Conservation (phyloP, 1,140 invertebrate species). For the Aphelenchoides besseyi region DNA sequence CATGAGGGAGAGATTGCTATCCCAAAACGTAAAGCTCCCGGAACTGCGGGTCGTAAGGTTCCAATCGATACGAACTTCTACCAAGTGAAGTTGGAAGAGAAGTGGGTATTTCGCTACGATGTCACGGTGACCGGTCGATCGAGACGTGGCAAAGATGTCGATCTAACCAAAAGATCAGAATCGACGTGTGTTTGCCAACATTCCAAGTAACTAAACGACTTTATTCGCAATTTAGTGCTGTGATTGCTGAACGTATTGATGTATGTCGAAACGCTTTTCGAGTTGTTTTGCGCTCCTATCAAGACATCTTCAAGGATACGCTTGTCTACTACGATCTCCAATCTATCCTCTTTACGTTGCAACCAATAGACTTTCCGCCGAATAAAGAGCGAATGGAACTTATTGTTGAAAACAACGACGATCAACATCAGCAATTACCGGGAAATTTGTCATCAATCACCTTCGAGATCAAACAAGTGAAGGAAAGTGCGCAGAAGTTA, state of each 20-base stretch:
- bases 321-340: slow-evolving; percentile 4
- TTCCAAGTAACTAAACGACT: no score
- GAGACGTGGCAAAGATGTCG: neutral
- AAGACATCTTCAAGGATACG: neutral
- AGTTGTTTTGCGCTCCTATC: neutral
- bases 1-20: neutral
- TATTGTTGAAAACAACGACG: neutral
- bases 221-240: neutral
- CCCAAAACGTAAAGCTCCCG: neutral
- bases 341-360: slow-evolving; percentile 1
- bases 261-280: slow-evolving; percentile 6
- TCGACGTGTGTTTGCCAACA: neutral
- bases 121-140: neutral
- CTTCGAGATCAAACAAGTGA: slow-evolving; percentile 8
- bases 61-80: slow-evolving; percentile 11
- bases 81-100: neutral
- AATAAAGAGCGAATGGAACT: neutral
- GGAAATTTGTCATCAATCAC: neutral
- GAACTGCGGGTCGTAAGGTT: neutral
- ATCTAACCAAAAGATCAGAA: slow-evolving; percentile 1
- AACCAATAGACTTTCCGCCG: neutral
- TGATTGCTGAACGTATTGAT: slow-evolving; percentile 6
- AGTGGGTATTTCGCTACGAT: slow-evolving; percentile 12
- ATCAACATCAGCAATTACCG: neutral
- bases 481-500: neutral